Base-by-base conservation (phyloP, 2,797 vertebrate species). In the Falco novaeseelandiae region DNA sequence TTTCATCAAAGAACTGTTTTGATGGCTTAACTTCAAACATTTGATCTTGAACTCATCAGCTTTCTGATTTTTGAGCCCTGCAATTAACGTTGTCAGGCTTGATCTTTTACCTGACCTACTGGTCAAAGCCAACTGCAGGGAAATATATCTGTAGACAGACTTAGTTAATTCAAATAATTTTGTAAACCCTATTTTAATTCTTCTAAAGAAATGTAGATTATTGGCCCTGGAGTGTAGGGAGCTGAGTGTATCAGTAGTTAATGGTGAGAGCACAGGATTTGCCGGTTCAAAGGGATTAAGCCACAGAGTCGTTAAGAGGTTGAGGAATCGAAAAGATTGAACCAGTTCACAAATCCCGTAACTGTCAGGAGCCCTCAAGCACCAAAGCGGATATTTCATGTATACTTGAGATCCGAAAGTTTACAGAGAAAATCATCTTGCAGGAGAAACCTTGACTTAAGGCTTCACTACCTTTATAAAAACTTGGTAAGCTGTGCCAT, bases 21-120 rank as follows among this genome's bases (percentile, higher is more conserved):
- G 79, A 91, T 95, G 86, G 42, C 25, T 78, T 78, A 67, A 82
- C 73, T 87, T 83, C 17, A 87, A 91, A 62, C 69, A 90, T 91
- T 97, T 96, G 93, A 93, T 96, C 79, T 86, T 62, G 42, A 66
- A 91, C 95, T 93, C 66, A 59, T 86, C 69, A 85, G 66, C 69
- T 44, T 69, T 86, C 76, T 94, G 76, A 78, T 89, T 89, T 87
- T 76, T 48, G 42, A 89, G 66, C 76, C 76, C 69, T 63, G 54
- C 90, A 90, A 81, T 96, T 96, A 94, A 59, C 8, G 0, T 62
- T 11, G 34, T 80, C 15, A 15, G 57, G 71, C 66, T 94, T 62
- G 78, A 87, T 93, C 78, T 89, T 57, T 19, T 83, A 32, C 0
- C 1, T 83, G 89, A 85, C 89, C 86, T 2, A 2, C 23, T 48